These are phyloP conservation scores for Macrosiphum euphorbiae DNA, from an alignment of 2,888 invertebrate genomes.

Conservation along the genomic window DNA sequence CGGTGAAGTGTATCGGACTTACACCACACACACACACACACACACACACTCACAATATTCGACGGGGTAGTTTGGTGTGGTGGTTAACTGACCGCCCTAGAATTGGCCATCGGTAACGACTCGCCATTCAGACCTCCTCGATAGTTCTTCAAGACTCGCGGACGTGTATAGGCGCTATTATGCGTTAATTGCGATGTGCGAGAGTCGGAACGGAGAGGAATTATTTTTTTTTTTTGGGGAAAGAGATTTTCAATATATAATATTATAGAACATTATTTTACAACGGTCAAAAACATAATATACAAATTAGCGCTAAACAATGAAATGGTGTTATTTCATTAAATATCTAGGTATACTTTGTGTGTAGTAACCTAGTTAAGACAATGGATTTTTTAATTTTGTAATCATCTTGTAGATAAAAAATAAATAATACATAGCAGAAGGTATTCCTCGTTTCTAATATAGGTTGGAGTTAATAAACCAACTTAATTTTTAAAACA, in stretches of 20 bases:
- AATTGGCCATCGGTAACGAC: conserved; percentile 59
- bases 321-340: not conserved
- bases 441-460: not conserved
- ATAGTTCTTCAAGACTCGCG: not conserved
- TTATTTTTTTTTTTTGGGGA: not conserved
- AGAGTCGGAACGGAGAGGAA: not conserved
- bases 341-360: not conserved
- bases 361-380: not conserved
- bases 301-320: not conserved
- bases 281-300: not conserved
- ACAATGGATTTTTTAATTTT: not conserved
- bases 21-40: not conserved
- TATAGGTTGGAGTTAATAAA: not conserved
- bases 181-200: conserved; percentile 33
- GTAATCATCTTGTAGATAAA: not conserved
- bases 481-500: not conserved
- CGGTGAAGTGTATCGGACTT: not conserved
- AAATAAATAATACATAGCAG: not conserved
- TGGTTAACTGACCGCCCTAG: conserved; percentile 39
- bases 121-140: conserved; percentile 48
- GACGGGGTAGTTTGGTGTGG: not conserved
- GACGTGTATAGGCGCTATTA: not conserved
- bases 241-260: not conserved
- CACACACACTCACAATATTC: not conserved
- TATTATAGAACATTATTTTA: not conserved